phyloP scores from a whole-genome alignment of 2,888 invertebrate species.

The Calliscelio sp. region DNA sequence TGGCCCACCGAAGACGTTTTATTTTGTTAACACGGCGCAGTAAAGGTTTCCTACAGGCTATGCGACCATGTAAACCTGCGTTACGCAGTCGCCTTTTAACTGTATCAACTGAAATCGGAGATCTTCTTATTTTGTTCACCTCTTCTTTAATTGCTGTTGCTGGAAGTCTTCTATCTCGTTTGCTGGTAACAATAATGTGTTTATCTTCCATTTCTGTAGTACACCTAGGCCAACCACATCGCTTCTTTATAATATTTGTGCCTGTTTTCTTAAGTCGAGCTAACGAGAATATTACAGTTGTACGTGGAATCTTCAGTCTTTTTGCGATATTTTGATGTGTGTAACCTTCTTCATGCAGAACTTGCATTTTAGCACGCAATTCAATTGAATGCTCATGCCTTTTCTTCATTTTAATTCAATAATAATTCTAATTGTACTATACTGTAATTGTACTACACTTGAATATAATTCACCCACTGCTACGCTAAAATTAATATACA shows the following conservation, averaged over 20 bases:
- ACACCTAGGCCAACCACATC: slow-evolving; percentile 22
- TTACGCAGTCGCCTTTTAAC: slow-evolving; percentile 24
- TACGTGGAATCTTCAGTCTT: slow-evolving; percentile 31
- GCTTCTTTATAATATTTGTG: slow-evolving; percentile 36
- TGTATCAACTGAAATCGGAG: slow-evolving; percentile 35
- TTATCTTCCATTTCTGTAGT: slow-evolving; percentile 17
- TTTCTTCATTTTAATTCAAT: neutral
- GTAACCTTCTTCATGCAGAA: slow-evolving; percentile 31
- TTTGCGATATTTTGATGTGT: slow-evolving; percentile 26
- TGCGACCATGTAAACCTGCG: slow-evolving; percentile 22
- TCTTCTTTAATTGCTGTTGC: slow-evolving; percentile 32
- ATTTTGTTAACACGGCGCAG: slow-evolving; percentile 29
- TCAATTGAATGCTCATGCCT: slow-evolving; percentile 4
- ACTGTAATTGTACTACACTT: no score
- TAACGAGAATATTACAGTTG: slow-evolving; percentile 31
- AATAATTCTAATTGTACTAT: no score
- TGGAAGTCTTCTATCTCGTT: slow-evolving; percentile 34
- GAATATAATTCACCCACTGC: no score
- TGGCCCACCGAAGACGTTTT: slow-evolving; percentile 27
- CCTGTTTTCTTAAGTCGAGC: slow-evolving; percentile 27
- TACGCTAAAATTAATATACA: slow-evolving; percentile 37
- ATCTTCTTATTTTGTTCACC: slow-evolving; percentile 42
- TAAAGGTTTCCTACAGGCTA: slow-evolving; percentile 39
- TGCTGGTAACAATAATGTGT: slow-evolving; percentile 24
- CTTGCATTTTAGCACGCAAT: slow-evolving; percentile 7